Base-by-base conservation (phyloP, 2,797 vertebrate species). In the Bryconaethiops microstoma region DNA sequence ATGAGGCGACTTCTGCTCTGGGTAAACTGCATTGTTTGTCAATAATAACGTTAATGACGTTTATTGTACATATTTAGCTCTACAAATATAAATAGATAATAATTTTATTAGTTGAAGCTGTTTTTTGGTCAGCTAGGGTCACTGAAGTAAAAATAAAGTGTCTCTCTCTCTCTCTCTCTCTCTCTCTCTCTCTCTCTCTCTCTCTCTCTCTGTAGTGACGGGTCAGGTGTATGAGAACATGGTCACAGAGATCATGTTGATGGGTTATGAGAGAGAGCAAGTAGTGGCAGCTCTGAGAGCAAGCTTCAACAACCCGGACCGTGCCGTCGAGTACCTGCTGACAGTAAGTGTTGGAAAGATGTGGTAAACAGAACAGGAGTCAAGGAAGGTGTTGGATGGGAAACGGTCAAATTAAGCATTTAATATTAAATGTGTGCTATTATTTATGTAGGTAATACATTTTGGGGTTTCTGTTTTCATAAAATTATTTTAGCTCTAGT, bases 231-330 rank as follows among this genome's bases (percentile, higher is more conserved):
- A 99, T 7, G 98, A 99, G 84, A 96, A 97, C 87, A 97, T 99
- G 97, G 97, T 99, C 88, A 96, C 96, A 4, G 98, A 99, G 92
- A 99, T 99, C 92, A 98, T 99, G 97, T 95, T 97, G 67, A 99
- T 99, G 96, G 98, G 98, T 54, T 99, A 98, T 39, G 97, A 97
- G 87, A 93, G 96, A 86, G 97, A 98, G 79, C 95, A 96, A 91
- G 98, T 99, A 82, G 96, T 96, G 82, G 95, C 96, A 0, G 97
- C 98, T 1, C 90, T 99, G 87, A 94, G 97, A 87, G 98, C 96
- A 74, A 99, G 98, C 91, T 99, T 96, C 92, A 99, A 99, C 94
- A 99, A 99, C 87, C 98, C 98, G 55, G 97, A 99, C 93, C 95
- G 98, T 91, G 98, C 98, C 0, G 96, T 99, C 91, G 98, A 99